These are phyloP conservation scores for Agrotis puta DNA, from an alignment of 2,888 invertebrate genomes.

Conservation along the genomic window DNA sequence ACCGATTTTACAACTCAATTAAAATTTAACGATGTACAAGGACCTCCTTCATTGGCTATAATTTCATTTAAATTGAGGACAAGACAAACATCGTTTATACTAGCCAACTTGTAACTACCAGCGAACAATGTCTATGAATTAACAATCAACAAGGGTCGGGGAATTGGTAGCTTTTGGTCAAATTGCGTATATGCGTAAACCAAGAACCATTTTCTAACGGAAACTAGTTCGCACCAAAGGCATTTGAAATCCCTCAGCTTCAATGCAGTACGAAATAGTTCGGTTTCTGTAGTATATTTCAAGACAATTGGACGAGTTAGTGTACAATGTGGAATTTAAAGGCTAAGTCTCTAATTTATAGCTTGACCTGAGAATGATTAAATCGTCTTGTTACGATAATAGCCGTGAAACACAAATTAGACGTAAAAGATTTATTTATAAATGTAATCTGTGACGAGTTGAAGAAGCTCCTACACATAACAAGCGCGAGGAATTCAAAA, in stretches of 20 bases:
- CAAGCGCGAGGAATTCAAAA: not conserved
- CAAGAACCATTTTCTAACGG: conserved; percentile 68
- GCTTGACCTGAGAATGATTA: conserved; percentile 7
- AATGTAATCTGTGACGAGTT: too few relatives aligned
- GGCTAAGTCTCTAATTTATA: conserved; percentile 40
- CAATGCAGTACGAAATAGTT: conserved; percentile 70
- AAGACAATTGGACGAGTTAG: conserved; percentile 40
- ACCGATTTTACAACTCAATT: conserved; percentile 43
- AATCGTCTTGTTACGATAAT: not conserved
- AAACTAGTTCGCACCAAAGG: conserved; percentile 69
- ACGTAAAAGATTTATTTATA: not conserved
- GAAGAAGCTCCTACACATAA: too few relatives aligned
- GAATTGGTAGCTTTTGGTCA: conserved; percentile 76
- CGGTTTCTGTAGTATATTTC: conserved; percentile 39
- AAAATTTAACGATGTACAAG: conserved; percentile 44
- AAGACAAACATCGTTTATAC: conserved; percentile 73
- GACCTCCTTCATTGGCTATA: conserved; percentile 60
- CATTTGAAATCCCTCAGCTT: conserved; percentile 66
- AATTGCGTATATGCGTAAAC: conserved; percentile 75
- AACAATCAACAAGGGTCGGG: conserved; percentile 79
- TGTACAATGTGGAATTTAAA: conserved; percentile 35
- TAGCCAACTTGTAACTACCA: conserved; percentile 75
- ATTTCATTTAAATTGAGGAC: conserved; percentile 70
- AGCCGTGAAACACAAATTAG: not conserved
- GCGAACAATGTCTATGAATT: conserved; percentile 82